These are phyloP conservation scores for Isoperla grammatica DNA, from an alignment of 2,888 invertebrate species.

Conservation along the genomic window DNA sequence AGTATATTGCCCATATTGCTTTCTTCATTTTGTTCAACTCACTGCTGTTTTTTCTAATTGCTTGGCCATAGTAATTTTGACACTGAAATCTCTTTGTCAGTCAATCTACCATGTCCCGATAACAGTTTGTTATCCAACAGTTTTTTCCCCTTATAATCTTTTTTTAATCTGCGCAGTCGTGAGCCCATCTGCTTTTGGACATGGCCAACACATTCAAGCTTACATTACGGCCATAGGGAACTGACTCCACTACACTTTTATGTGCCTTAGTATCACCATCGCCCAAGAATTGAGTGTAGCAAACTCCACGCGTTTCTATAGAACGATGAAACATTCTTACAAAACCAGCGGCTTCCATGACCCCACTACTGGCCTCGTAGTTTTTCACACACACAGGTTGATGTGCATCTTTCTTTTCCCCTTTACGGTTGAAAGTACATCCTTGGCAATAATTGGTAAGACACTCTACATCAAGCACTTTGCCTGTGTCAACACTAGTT, in stretches of 20 bases:
- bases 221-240: neutral
- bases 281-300: no score
- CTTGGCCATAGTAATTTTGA: conserved; percentile 11
- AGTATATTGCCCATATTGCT: conserved; percentile 19
- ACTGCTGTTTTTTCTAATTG: neutral
- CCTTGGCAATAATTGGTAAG: no score
- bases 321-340: neutral
- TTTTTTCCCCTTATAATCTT: neutral
- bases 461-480: no score
- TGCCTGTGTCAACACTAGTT: no score
- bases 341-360: no score
- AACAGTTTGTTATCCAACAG: neutral
- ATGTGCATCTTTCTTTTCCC: no score
- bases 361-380: no score
- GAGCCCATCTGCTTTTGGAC: conserved; percentile 1
- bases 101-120: neutral
- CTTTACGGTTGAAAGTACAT: neutral
- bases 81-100: neutral
- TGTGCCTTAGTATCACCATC: no score
- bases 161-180: neutral
- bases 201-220: neutral
- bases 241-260: no score
- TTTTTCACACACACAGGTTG: no score
- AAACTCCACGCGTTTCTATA: no score
- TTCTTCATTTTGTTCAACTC: conserved; percentile 2